Percentiles rank a stretch among this genome's conserved stretches.
These are phyloP conservation scores for Pterocles burchelli DNA, from an alignment of 2,113 vertebrate species.

Conservation along the genomic window DNA sequence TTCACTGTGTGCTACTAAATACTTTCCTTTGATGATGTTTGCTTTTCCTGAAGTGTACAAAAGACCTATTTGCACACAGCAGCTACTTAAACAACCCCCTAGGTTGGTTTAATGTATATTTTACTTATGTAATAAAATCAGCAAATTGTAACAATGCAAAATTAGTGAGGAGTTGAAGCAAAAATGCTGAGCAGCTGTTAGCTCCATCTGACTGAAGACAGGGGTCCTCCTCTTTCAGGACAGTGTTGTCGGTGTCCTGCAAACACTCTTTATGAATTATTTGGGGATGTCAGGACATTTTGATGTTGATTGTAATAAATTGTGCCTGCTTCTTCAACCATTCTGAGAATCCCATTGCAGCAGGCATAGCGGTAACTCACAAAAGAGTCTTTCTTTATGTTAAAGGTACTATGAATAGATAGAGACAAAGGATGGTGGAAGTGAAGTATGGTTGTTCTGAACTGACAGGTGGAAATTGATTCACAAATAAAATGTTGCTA, in stretches of 20 bases:
- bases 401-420: background rate
- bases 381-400: background rate
- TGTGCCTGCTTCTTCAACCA: background rate
- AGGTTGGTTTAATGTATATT: background rate
- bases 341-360: background rate
- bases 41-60: background rate
- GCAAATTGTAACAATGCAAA: background rate
- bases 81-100: background rate
- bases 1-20: background rate
- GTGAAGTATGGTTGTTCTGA: background rate
- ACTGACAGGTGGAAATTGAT: slow-evolving; percentile 12
- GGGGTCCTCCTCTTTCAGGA: background rate
- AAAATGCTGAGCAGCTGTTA: background rate
- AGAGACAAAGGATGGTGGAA: background rate
- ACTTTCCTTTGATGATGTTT: background rate
- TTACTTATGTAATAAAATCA: background rate
- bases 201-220: background rate
- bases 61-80: background rate
- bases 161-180: background rate
- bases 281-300: background rate
- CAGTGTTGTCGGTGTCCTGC: background rate
- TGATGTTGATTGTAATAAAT: background rate
- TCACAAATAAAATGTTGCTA: slow-evolving; percentile 15
- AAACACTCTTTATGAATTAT: background rate
- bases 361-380: background rate